Evolutionary conservation across 2,113 vertebrate genomes (phyloP).

Genomic region (Callopanchax toddi): DNA sequence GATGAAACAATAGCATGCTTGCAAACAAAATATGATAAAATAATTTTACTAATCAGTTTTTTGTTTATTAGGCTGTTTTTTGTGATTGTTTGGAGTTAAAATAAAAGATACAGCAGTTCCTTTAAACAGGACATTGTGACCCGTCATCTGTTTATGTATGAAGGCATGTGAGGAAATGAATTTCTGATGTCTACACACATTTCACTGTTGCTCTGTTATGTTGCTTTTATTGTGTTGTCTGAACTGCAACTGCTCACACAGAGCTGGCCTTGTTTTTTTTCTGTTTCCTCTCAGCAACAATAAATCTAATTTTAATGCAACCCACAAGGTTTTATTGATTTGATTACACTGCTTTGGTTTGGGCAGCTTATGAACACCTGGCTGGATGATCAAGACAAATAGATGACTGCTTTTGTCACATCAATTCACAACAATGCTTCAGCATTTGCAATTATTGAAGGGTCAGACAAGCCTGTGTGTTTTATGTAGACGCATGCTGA

Average conservation of each 20-base stretch:
- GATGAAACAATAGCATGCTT: no score
- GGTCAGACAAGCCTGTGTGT: conserved; percentile 34
- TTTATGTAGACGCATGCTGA: conserved; percentile 42
- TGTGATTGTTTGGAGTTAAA: no score
- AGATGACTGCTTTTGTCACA: conserved; percentile 21
- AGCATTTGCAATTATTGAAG: conserved; percentile 32
- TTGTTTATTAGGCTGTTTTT: no score
- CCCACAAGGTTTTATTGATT: conserved; percentile 26
- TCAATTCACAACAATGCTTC: conserved; percentile 10
- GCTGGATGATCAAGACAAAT: conserved; percentile 6
- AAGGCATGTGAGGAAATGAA: neutral
- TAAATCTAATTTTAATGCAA: conserved; percentile 25
- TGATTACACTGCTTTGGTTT: conserved; percentile 11
- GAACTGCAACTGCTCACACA: neutral
- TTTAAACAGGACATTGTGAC: no score
- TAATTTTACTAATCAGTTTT: no score
- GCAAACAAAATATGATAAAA: no score
- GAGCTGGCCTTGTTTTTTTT: conserved; percentile 28
- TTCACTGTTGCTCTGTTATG: neutral
- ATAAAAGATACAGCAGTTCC: no score
- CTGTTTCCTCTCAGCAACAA: conserved; percentile 8
- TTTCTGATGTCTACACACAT: neutral
- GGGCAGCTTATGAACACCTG: conserved; percentile 15
- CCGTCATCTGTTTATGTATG: no score
- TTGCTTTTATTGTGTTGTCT: neutral